Conservation (phyloP, 2,113 vertebrate genomes). For the Lathamus discolor region DNA sequence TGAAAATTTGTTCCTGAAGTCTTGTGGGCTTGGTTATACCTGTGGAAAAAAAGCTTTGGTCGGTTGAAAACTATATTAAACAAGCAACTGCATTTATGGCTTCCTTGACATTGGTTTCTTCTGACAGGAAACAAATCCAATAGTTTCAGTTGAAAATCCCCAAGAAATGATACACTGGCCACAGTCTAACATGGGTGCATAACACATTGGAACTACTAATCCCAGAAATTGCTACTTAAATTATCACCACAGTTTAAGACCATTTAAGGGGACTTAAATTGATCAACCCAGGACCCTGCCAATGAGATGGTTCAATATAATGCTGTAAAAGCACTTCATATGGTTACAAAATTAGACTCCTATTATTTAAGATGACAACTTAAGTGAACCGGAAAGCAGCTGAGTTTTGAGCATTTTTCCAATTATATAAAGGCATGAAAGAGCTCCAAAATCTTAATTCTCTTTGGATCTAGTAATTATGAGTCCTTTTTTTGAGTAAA, state of each 20-base stretch:
- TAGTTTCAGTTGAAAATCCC: background rate
- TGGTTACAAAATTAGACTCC: background rate
- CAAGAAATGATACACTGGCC: background rate
- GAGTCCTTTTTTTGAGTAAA: background rate
- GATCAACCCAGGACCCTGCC: background rate
- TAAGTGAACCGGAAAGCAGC: background rate
- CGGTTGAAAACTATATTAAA: background rate
- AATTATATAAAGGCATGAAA: fast-evolving
- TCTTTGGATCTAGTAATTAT: background rate
- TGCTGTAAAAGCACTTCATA: background rate
- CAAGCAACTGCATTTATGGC: background rate
- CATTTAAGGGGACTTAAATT: background rate
- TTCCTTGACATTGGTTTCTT: background rate
- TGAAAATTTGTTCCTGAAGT: slow-evolving; percentile 97
- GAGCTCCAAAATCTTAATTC: background rate
- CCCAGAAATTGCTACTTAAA: background rate
- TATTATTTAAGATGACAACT: background rate
- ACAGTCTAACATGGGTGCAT: fast-evolving
- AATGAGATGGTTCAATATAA: fast-evolving
- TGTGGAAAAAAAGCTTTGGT: slow-evolving; percentile 49
- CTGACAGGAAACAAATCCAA: background rate
- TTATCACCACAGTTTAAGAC: background rate
- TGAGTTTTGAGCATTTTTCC: background rate
- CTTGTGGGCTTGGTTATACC: slow-evolving; percentile 97
- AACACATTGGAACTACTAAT: background rate